Conservation (phyloP, 2,888 invertebrate species). For the Polymixis lichenea region DNA sequence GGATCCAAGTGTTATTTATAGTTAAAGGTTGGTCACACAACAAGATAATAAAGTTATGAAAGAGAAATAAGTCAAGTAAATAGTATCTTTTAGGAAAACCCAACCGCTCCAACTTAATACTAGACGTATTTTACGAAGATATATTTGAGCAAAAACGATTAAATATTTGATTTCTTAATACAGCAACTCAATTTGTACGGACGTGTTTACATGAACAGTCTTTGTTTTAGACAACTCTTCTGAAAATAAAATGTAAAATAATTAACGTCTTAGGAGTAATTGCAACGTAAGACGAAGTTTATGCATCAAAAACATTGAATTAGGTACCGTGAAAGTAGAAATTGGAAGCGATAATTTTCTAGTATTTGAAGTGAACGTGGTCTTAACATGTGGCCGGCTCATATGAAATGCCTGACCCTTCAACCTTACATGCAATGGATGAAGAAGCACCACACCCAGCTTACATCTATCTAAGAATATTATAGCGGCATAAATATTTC, state of each 20-base stretch:
- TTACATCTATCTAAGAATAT: constrained; percentile 51
- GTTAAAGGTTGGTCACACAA: constrained; percentile 56
- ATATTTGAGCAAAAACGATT: background rate
- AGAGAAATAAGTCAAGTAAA: constrained; percentile 29
- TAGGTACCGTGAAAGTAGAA: constrained; percentile 75
- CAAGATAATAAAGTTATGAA: constrained; percentile 36
- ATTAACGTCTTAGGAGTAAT: constrained; percentile 12
- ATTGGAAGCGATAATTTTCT: constrained; percentile 73
- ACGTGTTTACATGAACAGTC: background rate
- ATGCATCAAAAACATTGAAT: constrained; percentile 59
- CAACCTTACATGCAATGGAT: constrained; percentile 69
- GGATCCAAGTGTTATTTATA: constrained; percentile 46
- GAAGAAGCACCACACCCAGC: constrained; percentile 53
- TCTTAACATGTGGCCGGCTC: constrained; percentile 70
- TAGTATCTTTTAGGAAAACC: constrained; percentile 7
- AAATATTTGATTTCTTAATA: constrained; percentile 7
- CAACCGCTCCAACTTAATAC: background rate
- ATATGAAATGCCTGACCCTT: constrained; percentile 69
- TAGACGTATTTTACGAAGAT: constrained; percentile 6
- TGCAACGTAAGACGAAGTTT: constrained; percentile 37
- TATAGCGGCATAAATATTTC: constrained; percentile 17
- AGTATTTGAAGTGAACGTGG: constrained; percentile 66
- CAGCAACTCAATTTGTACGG: background rate
- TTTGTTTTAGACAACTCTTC: background rate
- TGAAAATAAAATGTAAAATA: constrained; percentile 13